phyloP scores from a whole-genome alignment of 2,113 vertebrate species.

The Alethe diademata region DNA sequence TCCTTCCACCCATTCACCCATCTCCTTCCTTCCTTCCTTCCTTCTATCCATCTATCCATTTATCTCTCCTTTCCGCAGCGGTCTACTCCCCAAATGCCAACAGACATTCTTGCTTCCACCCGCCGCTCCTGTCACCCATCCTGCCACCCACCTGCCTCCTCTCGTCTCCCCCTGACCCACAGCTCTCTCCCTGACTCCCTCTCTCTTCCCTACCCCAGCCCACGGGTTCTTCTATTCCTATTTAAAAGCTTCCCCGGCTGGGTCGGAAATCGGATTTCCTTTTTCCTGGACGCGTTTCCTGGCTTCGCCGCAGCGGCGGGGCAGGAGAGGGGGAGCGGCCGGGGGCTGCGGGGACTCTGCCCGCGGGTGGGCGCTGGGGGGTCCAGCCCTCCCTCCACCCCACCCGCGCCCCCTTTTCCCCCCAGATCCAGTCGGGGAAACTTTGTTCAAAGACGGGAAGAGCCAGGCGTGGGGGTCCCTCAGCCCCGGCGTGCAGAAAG shows the following conservation, averaged over 20 bases:
- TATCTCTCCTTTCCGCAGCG: neutral
- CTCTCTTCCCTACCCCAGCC: neutral
- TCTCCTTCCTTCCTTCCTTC: neutral
- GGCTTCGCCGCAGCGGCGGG: constrained; percentile 70
- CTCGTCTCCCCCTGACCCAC: neutral
- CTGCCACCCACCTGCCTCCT: neutral
- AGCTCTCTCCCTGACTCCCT: neutral
- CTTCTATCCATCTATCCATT: neutral
- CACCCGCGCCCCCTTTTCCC: neutral
- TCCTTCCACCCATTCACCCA: neutral
- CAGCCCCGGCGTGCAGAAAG: constrained; percentile 93
- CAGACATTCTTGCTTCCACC: neutral
- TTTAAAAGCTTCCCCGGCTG: constrained; percentile 72
- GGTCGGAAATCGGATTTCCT: constrained; percentile 98
- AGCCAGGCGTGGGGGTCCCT: constrained; percentile 88
- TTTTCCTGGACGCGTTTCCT: constrained; percentile 99
- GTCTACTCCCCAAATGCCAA: neutral
- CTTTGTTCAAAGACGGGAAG: constrained; percentile 94
- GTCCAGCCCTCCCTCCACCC: neutral
- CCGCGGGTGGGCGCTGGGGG: neutral
- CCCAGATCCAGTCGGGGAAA: constrained; percentile 85
- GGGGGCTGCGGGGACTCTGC: constrained; percentile 23
- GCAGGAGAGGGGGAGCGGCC: constrained; percentile 44
- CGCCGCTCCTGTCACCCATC: neutral
- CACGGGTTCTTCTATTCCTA: constrained; percentile 50